phyloP scores from a whole-genome alignment of 2,888 invertebrate genomes.

The Agapostemon virescens region DNA sequence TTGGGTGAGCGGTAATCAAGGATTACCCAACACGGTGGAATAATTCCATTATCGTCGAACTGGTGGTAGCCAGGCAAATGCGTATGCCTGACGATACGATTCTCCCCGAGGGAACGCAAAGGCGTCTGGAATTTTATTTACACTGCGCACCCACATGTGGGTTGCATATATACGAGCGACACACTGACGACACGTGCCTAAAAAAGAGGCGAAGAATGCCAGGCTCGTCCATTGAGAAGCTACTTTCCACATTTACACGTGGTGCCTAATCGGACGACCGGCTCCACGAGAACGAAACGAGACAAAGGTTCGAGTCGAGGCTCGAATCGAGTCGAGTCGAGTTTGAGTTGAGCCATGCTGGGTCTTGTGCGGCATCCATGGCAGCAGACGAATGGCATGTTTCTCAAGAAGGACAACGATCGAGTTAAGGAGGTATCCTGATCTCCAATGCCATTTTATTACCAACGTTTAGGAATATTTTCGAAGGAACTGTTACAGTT shows the following conservation, averaged over 20 bases:
- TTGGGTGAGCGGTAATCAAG: background rate
- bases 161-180: constrained; percentile 46
- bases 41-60: constrained; percentile 1
- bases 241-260: constrained; percentile 71
- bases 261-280: constrained; percentile 65
- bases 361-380: background rate
- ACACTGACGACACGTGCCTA: constrained; percentile 55
- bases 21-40: background rate
- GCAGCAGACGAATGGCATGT: background rate
- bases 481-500: too few relatives aligned
- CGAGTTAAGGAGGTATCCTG: too few relatives aligned
- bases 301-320: constrained; percentile 47
- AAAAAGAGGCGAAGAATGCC: constrained; percentile 63
- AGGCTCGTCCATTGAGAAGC: constrained; percentile 65
- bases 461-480: too few relatives aligned
- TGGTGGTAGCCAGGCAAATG: background rate
- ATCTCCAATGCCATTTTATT: too few relatives aligned
- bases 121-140: constrained; percentile 68
- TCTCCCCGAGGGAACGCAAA: background rate
- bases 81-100: background rate
- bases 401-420: background rate
- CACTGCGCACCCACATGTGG: constrained; percentile 57
- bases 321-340: background rate
- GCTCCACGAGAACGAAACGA: constrained; percentile 33
- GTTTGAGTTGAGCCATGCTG: background rate